Base-by-base conservation (phyloP, 2,888 invertebrate genomes). In the Ornithoptera priamus region DNA sequence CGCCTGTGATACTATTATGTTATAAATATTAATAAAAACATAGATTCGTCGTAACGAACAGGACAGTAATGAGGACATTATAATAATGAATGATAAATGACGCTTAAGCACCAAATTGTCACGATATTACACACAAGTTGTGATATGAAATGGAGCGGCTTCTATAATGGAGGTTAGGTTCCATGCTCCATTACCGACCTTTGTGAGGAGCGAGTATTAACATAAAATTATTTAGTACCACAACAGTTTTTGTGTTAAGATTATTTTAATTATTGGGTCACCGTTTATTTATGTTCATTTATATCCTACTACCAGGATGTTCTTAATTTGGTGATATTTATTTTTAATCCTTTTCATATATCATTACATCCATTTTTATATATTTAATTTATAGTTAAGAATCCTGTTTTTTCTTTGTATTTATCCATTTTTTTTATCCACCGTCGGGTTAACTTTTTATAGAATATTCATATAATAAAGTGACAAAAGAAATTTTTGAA, bases 141-240 rank as follows among this genome's bases (percentile, higher is more conserved):
- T 66, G 50, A 69, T 76, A 75, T 73, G 75, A 79, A 78, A 78
- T 78, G 78, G 77, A 76, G 78, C 79, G 78, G 77, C 75, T 78
- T 77, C 76, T 75, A 77, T 78, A 72, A 70, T 65, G 46, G 72
- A 66, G 74, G 72, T 75, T 75, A 71, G 75, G 79, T 80, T 80
- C 78, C 80, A 79, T 82, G 81, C 81, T 78, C 78, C 77, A 81
- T 80, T 81, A 79, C 72, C 76, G 77, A 79, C 84, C 85, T 85
- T 85, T 86, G 85, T 84, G 81, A 75, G 80, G 78, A 81, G 79
- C 79, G 81, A 78, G 79, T 82, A 83, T 83, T 84, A 82, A 78
- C 77, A 76, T 80, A 76, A 82, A 84, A 84, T 84, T 76, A 82
- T 84, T 85, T 81, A 76, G 78, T 77, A 77, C 78, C 79, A 76